These are phyloP conservation scores for Pseudoatta argentina DNA, from an alignment of 1,140 invertebrate species.

Conservation along the genomic window DNA sequence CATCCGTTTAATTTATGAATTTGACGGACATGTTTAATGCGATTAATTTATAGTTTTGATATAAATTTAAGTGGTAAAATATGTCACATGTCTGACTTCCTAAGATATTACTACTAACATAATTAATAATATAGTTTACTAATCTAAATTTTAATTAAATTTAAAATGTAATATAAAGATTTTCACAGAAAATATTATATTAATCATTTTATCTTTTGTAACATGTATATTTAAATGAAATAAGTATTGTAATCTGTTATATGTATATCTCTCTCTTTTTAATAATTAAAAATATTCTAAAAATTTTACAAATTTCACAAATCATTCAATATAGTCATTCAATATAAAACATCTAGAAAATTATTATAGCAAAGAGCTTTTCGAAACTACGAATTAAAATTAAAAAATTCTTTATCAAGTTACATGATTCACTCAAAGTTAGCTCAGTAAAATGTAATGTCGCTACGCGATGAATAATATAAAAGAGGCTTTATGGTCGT, in stretches of 20 bases:
- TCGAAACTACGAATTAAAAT: slow-evolving; percentile 8
- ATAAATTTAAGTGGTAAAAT: not conserved
- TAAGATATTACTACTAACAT: not conserved
- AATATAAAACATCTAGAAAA: not conserved
- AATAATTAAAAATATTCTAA: not conserved
- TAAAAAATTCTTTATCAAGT: slow-evolving; percentile 13
- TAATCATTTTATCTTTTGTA: not conserved
- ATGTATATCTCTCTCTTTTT: not conserved
- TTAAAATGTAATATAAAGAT: not conserved
- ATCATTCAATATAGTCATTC: not conserved
- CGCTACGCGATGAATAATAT: slow-evolving; percentile 62
- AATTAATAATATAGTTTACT: slow-evolving; percentile 10
- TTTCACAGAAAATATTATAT: not conserved
- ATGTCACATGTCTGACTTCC: not conserved
- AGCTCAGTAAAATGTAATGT: slow-evolving; percentile 48
- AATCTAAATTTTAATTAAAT: not conserved
- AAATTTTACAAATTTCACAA: not conserved
- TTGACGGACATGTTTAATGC: not conserved
- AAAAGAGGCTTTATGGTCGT: slow-evolving; percentile 58
- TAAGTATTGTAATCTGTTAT: not conserved
- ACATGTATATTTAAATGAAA: not conserved
- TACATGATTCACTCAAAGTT: slow-evolving; percentile 49
- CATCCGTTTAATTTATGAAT: not conserved
- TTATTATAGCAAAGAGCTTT: not conserved
- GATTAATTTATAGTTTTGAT: not conserved